phyloP scores from a whole-genome alignment of 2,113 vertebrate species.

The Chamaea fasciata region DNA sequence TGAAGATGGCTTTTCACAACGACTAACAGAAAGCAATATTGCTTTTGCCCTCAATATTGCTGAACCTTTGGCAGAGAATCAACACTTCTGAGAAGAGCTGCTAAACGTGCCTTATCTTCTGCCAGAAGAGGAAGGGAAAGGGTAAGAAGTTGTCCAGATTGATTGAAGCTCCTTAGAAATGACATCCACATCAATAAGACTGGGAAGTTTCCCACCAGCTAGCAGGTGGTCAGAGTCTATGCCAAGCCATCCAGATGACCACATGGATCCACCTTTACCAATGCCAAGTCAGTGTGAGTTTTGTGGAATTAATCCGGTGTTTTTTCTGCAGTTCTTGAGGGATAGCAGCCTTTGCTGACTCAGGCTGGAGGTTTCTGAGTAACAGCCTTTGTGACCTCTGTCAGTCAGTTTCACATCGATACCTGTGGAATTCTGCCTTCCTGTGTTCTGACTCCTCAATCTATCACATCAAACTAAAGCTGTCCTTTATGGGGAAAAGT shows the following conservation, averaged over 20 bases:
- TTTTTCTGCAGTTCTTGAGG: neutral
- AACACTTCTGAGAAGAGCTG: neutral
- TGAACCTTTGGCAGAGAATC: neutral
- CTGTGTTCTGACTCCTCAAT: neutral
- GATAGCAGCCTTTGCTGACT: neutral
- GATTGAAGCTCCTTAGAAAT: neutral
- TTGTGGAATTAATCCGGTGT: neutral
- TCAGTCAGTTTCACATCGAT: neutral
- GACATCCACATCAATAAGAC: neutral
- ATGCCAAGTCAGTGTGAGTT: neutral
- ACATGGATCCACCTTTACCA: neutral
- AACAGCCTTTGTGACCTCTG: neutral
- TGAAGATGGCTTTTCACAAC: neutral
- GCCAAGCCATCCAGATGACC: neutral
- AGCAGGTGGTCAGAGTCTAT: neutral
- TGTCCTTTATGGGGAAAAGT: neutral
- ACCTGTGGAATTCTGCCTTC: neutral
- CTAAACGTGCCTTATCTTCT: neutral
- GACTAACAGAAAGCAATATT: neutral
- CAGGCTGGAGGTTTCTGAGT: neutral
- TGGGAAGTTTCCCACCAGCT: neutral
- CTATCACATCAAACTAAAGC: neutral
- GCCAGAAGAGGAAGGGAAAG: neutral
- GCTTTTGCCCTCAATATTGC: neutral
- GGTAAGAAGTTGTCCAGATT: neutral